Evolutionary conservation across 2,888 invertebrate genomes (phyloP).

Genomic region (Tenthredo distinguenda): DNA sequence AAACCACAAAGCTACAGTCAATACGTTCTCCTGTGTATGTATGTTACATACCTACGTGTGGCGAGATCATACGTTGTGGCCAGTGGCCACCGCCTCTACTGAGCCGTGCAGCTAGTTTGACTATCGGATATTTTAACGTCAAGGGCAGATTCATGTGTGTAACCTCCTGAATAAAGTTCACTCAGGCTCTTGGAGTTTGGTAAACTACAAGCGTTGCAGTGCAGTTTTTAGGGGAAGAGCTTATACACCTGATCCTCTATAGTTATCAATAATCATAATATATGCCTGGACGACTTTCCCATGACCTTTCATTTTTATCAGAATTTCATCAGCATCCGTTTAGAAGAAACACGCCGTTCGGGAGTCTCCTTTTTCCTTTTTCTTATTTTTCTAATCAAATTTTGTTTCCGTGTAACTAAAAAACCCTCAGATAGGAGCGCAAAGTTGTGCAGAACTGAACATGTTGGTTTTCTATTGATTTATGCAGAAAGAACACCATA

Average conservation of each 20-base stretch:
- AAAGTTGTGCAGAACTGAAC: no score
- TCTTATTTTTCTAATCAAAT: no score
- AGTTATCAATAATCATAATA: no score
- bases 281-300: no score
- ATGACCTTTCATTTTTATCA: no score
- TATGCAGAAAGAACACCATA: no score
- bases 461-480: no score
- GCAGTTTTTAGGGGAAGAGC: background rate
- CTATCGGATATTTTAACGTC: slow-evolving; percentile 33
- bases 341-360: no score
- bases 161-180: slow-evolving; percentile 2
- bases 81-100: background rate
- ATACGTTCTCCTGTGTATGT: slow-evolving; percentile 69
- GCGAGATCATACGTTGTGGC: slow-evolving; percentile 50
- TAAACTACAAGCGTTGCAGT: background rate
- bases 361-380: no score
- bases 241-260: background rate
- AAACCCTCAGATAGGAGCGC: no score
- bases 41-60: slow-evolving; percentile 36
- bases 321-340: no score
- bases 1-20: slow-evolving; percentile 70
- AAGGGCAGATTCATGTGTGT: background rate
- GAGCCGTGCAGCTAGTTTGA: background rate
- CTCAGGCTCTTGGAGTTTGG: background rate
- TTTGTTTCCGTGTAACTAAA: no score